Conservation (phyloP, 2,113 vertebrate genomes). For the Burhinus oedicnemus region DNA sequence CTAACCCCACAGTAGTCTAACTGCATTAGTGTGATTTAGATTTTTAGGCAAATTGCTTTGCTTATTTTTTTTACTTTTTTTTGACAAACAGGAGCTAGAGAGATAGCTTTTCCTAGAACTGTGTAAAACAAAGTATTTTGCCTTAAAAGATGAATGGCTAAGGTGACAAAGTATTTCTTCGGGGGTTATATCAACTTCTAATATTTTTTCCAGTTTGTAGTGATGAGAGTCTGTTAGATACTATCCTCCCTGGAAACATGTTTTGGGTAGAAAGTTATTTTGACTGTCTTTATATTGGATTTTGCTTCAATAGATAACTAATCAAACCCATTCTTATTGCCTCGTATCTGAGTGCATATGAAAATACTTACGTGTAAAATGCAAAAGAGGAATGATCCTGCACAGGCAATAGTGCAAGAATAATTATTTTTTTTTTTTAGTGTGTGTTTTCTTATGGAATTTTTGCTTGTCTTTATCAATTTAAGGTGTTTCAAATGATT, state of each 20-base stretch:
- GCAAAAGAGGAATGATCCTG: background rate
- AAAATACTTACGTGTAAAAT: background rate
- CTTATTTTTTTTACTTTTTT: background rate
- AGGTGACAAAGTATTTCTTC: background rate
- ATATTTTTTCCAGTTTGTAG: background rate
- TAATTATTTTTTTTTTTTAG: background rate
- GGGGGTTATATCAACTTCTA: background rate
- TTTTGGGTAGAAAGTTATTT: background rate
- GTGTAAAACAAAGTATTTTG: background rate
- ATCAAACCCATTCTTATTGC: background rate
- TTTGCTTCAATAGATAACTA: background rate
- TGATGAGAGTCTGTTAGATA: background rate
- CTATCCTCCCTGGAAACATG: background rate
- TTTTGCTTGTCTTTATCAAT: background rate
- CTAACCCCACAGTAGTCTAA: constrained; percentile 35
- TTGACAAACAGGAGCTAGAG: background rate
- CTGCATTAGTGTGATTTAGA: constrained; percentile 51
- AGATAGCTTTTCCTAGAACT: background rate
- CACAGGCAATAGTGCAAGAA: background rate
- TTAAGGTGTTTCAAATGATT: background rate
- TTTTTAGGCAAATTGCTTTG: constrained; percentile 55
- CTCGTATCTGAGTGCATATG: background rate
- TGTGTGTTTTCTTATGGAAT: background rate
- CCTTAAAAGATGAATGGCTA: background rate
- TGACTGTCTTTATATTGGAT: background rate